Evolutionary conservation across 2,888 invertebrate species (phyloP), one percentile per base, ranked within the genome.

Genomic region (Conops quadrifasciatus): DNA sequence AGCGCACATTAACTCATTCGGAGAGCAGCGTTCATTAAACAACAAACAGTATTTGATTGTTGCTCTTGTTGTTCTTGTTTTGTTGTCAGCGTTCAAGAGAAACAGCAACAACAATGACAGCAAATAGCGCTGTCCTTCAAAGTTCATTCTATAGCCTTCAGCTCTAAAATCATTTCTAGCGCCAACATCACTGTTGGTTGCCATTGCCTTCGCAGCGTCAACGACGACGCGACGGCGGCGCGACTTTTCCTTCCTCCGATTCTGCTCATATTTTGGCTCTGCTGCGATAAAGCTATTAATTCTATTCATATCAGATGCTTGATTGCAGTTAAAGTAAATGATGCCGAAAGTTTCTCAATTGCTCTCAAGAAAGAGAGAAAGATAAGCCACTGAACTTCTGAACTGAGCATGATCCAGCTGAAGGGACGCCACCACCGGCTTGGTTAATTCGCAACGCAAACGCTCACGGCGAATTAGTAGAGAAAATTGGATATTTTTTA

Each of bases 241-340:
- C 9, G 2, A 51, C 53, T 53, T 7, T 26, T 21, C 16, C 53
- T 51, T 36, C 66, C 30, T 66, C 30, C 13, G 36, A 21, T 16
- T 24, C 24, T 16, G 58, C 26, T 66, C 66, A 66, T 66, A 36
- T 53, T 36, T 53, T 53, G 53, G 51, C 66, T 36, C 36, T 7
- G 21, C 53, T n/a, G 30, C 49, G 65, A 21, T 49, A 26, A 24
- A 58, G 58, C 58, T 58, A 58, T 58, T 58, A 58, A 58, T 58
- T 58, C 58, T 15, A 28, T 28, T 45, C 16, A 47, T 21, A 63
- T 63, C 63, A 66, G 59, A 67, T 67, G 67, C 47, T 67, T 67
- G 67, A 67, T 67, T 67, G 30, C 60, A 28, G 45, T 30, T 56
- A 15, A 47, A 47, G 58, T 67, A 67, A 67, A 59, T 67, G 59